Evolutionary conservation across 2,113 vertebrate genomes (phyloP), one percentile per base, ranked within the genome.

Genomic region (Clinocottus analis): DNA sequence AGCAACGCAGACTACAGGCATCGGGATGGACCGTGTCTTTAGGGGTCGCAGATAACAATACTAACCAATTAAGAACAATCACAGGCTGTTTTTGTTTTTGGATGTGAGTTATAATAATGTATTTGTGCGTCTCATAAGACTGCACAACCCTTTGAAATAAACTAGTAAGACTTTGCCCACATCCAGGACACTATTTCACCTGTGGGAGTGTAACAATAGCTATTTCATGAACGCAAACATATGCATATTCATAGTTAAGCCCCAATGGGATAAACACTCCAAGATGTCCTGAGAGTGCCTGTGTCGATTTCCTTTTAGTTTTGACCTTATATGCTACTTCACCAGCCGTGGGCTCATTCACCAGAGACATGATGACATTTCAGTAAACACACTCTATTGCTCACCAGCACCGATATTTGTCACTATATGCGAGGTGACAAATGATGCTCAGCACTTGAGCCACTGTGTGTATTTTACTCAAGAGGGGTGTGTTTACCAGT

Each of bases 181-280:
- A 85, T 85, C 80, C 60, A 58, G 66, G 81, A 79, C 82, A 77
- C 25, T 35, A 14, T 75, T 77, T 80, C 39, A 79, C 83, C 65
- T 65, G 65, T 75, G 67, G 63, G 67, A 80, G 33, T 51, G 27
- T 41, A 58, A 56, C 41, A 56, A 65, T 31, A 29, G 31, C 51
- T 63, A 14, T 73, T 16, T 39, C n/a, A 77, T 84, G 72, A 75
- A 85, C 82, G 73, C 66, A 80, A 83, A 76, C 33, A 2, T 66
- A 66, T 23, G 71, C 58, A 85, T 88, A 88, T 84, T 84, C 75
- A 82, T 78, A 6, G 7, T 19, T 21, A 68, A 53, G 2, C 33
- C 51, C 76, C 41, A 25, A 6, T 49, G 72, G 68, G 76, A 83
- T 64, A 73, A 77, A 82, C 53, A 80, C 43, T 71, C 45, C 35